Evolutionary conservation across 2,113 vertebrate genomes (phyloP).

Genomic region (Plestiodon gilberti): DNA sequence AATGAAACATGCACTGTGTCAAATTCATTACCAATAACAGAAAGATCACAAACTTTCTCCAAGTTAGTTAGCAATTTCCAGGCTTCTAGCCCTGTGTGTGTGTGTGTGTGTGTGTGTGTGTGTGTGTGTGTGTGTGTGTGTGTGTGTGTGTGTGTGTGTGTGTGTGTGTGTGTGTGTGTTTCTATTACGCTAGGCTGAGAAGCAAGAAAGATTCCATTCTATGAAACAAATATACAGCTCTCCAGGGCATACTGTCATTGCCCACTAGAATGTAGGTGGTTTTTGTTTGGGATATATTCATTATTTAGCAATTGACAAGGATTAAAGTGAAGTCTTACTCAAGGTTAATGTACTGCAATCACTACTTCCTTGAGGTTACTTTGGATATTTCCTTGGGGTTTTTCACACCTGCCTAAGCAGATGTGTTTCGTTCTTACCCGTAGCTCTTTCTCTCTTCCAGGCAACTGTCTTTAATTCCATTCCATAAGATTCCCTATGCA

Average conservation of each 20-base stretch:
- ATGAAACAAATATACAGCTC: constrained; percentile 19
- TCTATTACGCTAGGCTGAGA: constrained; percentile 6
- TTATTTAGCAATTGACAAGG: constrained; percentile 37
- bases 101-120: no score
- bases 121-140: not conserved
- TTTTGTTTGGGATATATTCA: constrained; percentile 8
- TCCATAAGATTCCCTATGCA: not conserved
- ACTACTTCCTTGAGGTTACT: not conserved
- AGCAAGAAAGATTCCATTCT: not conserved
- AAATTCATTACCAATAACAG: constrained; percentile 44
- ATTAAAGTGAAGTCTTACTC: constrained; percentile 33
- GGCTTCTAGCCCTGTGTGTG: not conserved
- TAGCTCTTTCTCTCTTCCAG: not conserved
- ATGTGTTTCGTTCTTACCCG: not conserved
- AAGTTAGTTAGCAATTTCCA: constrained; percentile 31
- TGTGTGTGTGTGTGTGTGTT: not conserved
- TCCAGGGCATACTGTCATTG: not conserved
- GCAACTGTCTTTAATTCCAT: not conserved
- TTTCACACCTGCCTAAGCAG: not conserved
- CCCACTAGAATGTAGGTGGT: not conserved
- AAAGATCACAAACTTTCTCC: constrained; percentile 36
- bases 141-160: not conserved
- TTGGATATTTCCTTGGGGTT: not conserved
- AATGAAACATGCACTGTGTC: constrained; percentile 62
- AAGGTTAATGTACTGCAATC: constrained; percentile 25